These are phyloP conservation scores for Lysandra coridon DNA, from an alignment of 2,888 invertebrate species.

Conservation along the genomic window DNA sequence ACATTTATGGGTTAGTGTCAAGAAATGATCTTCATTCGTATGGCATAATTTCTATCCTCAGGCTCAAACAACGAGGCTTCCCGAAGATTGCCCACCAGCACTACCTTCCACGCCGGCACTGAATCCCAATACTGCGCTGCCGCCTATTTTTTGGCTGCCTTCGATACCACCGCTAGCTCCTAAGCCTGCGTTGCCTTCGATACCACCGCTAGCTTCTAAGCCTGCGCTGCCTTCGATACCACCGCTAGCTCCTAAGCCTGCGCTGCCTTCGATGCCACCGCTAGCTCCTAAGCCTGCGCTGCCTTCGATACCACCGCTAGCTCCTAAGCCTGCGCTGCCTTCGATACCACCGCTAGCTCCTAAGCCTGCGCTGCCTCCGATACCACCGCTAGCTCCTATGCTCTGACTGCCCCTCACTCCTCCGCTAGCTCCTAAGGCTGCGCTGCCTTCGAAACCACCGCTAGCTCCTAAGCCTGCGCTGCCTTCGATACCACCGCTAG, in stretches of 20 bases:
- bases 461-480: neutral
- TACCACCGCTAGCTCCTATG: neutral
- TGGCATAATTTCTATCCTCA: neutral
- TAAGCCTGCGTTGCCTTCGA: neutral
- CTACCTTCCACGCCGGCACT: neutral
- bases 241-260: too few species aligned
- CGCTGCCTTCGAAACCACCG: too few species aligned
- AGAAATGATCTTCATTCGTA: neutral
- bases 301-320: too few species aligned
- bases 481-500: neutral
- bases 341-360: neutral
- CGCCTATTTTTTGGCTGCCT: neutral
- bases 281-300: neutral
- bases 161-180: too few species aligned
- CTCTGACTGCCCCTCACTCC: neutral
- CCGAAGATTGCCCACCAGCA: neutral
- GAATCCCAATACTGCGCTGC: neutral
- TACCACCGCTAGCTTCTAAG: too few species aligned
- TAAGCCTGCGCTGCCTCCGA: neutral
- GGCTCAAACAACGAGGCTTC: neutral
- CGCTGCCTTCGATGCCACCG: neutral
- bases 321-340: neutral
- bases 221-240: too few species aligned
- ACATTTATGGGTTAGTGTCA: neutral
- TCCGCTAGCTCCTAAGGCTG: neutral